Base-by-base conservation (phyloP, 2,113 vertebrate genomes). In the Thunnus thynnus region DNA sequence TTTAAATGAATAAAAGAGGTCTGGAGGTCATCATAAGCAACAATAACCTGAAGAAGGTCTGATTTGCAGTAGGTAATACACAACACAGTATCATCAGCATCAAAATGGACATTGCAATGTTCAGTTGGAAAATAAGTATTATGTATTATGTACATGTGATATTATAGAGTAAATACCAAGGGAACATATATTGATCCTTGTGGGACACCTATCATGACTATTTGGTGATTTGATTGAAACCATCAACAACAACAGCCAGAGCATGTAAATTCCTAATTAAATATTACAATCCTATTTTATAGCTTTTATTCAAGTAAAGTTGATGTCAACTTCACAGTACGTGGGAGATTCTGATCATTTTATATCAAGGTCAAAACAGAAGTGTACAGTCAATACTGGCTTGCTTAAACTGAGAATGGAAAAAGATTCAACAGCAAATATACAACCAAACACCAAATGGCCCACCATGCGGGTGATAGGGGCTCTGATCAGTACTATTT, bases 361-460 rank as follows among this genome's bases (percentile, higher is more conserved):
- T 4, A 46, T 25, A 52, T 64, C 55, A 68, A 68, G 51, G 60
- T 60, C 47, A 60, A 8, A 22, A 47, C 14, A 41, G 36, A 8
- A 18, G 8, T 85, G 66, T 87, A 82, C 78, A 69, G 76, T 80
- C 83, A 88, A 90, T 77, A 81, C 20, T 6, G 1, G 13, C 52
- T 56, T 55, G 67, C 52, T 88, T 85, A 32, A 64, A 17, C 18
- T 25, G 58, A 32, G 52, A 80, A 55, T 54, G 44, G 65, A 80
- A 80, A 88, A 54, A 62, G 47, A 85, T 79, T 54, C 79, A 86
- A 50, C 63, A 71, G 80, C 61, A 80, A 83, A 84, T 76, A 87
- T 25, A 72, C 36, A 44, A 30, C 57, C 52, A 78, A 62, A 80
- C 25, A 36, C 14, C 50, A 60, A 80, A 77, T 52, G 79, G 9